A percentile compares a stretch with the other conserved stretches of the same genome.
These are phyloP conservation scores for Rynchops niger DNA, from an alignment of 2,113 vertebrate genomes.

Conservation along the genomic window DNA sequence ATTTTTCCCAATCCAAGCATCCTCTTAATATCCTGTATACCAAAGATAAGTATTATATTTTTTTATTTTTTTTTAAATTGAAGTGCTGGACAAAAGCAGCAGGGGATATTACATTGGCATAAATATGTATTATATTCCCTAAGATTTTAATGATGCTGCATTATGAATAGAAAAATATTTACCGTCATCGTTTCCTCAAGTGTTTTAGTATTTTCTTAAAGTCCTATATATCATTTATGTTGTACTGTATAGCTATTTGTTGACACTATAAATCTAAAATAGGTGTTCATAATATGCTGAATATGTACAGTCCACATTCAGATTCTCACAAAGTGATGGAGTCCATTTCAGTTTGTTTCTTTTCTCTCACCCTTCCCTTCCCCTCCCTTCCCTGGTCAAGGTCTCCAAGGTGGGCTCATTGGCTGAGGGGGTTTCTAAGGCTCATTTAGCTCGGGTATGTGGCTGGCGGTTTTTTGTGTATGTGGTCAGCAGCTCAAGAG, in stretches of 20 bases:
- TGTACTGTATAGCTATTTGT: not conserved
- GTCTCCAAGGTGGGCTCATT: not conserved
- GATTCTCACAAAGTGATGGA: not conserved
- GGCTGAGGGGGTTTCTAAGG: not conserved
- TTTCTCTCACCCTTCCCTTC: not conserved
- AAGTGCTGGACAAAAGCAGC: not conserved
- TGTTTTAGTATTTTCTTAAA: not conserved
- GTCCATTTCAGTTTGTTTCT: not conserved
- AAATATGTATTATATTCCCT: not conserved
- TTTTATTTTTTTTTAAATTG: not conserved
- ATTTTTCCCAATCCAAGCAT: not conserved
- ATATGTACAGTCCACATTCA: not conserved
- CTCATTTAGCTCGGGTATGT: not conserved
- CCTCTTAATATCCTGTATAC: not conserved
- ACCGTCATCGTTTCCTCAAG: not conserved
- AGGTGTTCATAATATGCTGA: not conserved
- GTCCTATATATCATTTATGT: not conserved
- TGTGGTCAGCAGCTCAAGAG: not conserved
- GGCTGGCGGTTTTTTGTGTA: not conserved
- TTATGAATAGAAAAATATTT: not conserved
- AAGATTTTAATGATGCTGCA: not conserved
- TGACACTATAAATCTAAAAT: not conserved
- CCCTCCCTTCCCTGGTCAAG: not conserved
- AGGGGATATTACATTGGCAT: not conserved
- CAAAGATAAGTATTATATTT: not conserved